phyloP scores from a whole-genome alignment of 2,113 vertebrate genomes.

The Amphilophus citrinellus region DNA sequence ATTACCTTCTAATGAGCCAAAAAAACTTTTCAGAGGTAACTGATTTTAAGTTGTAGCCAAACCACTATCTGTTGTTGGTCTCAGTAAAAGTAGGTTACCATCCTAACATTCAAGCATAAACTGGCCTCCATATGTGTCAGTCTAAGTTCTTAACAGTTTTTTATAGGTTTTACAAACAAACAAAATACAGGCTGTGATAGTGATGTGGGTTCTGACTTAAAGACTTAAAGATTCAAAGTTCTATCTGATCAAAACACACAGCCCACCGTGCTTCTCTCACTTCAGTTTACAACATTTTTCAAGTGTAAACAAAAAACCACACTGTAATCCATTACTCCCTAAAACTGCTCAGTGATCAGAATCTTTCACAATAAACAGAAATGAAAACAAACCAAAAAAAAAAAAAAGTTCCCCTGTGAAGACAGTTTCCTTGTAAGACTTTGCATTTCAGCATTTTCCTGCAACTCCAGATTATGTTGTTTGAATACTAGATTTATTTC shows the following conservation, averaged over 20 bases:
- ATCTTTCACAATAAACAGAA: constrained; percentile 19
- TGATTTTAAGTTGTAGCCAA: constrained; percentile 55
- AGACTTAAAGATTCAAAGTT: constrained; percentile 33
- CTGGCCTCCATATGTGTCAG: constrained; percentile 56
- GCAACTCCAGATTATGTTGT: constrained; percentile 47
- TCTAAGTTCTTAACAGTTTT: constrained; percentile 43
- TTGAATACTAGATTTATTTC: constrained; percentile 33
- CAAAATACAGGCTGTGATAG: constrained; percentile 28
- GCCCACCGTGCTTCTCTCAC: constrained; percentile 5
- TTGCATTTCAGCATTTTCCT: constrained; percentile 34
- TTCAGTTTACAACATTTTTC: constrained; percentile 26
- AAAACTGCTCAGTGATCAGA: constrained; percentile 25
- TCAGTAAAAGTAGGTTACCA: constrained; percentile 42
- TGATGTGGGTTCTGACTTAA: constrained; percentile 23
- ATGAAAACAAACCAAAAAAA: no score
- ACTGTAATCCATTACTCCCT: constrained; percentile 9
- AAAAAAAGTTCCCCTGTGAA: not conserved
- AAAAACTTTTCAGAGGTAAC: constrained; percentile 54
- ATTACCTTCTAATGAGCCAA: constrained; percentile 66
- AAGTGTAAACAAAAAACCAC: constrained; percentile 41
- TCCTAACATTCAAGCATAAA: constrained; percentile 41
- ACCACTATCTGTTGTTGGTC: constrained; percentile 52
- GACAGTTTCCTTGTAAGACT: constrained; percentile 6
- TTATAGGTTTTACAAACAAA: constrained; percentile 59
- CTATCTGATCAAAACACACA: constrained; percentile 27